Evolutionary conservation across 1,140 invertebrate species (phyloP), one percentile per base, ranked within the genome.

Genomic region (Phortica variegata): DNA sequence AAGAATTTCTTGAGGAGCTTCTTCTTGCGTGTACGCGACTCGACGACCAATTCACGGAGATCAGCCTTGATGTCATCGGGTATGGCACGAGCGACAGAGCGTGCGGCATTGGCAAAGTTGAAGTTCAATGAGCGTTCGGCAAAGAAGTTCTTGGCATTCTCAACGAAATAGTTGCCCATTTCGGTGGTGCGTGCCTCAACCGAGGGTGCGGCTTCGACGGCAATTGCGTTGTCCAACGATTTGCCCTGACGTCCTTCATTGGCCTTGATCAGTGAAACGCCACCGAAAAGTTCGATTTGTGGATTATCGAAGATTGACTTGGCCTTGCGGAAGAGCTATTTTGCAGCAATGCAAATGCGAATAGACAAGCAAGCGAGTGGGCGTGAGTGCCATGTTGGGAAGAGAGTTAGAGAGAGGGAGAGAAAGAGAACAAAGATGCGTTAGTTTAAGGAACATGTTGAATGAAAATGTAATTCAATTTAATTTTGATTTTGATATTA

Each of bases 21-120:
- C 76, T 84, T 85, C 75, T 83, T 84, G 44, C 80, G 83, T 52
- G 83, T 81, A 43, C 82, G 83, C 77, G 83, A 83, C 79, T 85
- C 83, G 44, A 80, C 79, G 23, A 82, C 72, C 51, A 83, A 79
- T 37, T 82, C 77, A 34, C 78, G 78, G 12, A 82, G 78, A 57
- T 82, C 76, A 39, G 76, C 62, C 60, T 79, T 81, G 44, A 84
- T 59, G 42, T 82, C 79, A 70, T 77, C 75, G 43, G 78, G 76
- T 34, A 81, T 74, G 39, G 62, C 79, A 23, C 71, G 68, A 21
- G 65, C 65, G 8, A 85, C 57, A 36, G 78, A 79, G 50, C 82
- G 78, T 9, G 80, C 80, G 9, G 82, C 78, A 36, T 79, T 77
- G 31, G 79, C 76, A 39, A 84, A 78, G 69, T 85, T 83, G 66